Conservation (phyloP, 2,888 invertebrate species). For the Andrena marginata region DNA sequence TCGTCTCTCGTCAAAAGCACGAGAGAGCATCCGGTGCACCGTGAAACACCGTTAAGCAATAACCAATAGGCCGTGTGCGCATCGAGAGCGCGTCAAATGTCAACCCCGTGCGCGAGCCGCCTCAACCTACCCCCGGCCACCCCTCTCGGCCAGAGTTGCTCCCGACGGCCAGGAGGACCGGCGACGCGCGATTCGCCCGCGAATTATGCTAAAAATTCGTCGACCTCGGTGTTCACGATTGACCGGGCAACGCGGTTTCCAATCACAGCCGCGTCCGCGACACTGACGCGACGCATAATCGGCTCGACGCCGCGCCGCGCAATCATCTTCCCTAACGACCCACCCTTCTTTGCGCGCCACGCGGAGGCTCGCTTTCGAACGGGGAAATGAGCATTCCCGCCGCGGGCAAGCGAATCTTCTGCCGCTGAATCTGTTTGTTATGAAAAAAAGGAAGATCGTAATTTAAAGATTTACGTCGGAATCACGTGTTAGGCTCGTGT, state of each 20-base stretch:
- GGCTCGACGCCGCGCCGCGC: conserved; percentile 50
- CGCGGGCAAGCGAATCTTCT: background rate
- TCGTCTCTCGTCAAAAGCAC: conserved; percentile 28
- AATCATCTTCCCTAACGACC: conserved; percentile 62
- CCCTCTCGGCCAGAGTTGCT: conserved; percentile 12
- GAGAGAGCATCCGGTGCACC: conserved; percentile 52
- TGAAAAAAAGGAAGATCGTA: no score
- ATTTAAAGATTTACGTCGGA: no score
- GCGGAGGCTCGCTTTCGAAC: background rate
- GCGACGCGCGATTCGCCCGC: conserved; percentile 51
- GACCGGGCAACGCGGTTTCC: conserved; percentile 76
- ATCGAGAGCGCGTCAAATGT: conserved; percentile 78
- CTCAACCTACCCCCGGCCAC: conserved; percentile 25
- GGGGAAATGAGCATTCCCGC: background rate
- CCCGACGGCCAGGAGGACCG: background rate
- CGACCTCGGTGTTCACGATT: conserved; percentile 71
- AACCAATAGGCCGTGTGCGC: conserved; percentile 78
- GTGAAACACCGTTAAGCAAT: conserved; percentile 79
- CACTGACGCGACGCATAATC: conserved; percentile 68
- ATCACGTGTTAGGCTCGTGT: no score
- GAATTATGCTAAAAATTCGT: conserved; percentile 75
- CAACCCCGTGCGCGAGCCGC: conserved; percentile 53
- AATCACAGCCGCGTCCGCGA: conserved; percentile 74
- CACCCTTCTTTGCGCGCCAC: conserved; percentile 34
- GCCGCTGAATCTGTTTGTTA: no score